Evolutionary conservation across 2,888 invertebrate species (phyloP).

Genomic region (Chaitophorus viminalis): DNA sequence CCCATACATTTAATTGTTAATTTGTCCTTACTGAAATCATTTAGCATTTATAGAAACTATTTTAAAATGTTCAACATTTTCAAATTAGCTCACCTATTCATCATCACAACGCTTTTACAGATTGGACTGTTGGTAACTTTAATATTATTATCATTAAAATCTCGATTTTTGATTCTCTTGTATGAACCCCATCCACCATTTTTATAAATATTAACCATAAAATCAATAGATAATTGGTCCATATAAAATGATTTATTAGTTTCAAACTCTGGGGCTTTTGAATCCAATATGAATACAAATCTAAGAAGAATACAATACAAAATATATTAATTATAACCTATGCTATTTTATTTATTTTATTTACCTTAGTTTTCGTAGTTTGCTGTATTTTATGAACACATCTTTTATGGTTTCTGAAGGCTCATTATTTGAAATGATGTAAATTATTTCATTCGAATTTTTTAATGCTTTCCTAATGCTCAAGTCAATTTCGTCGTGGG

Average conservation of each 20-base stretch:
- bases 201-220: conserved; percentile 51
- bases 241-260: conserved; percentile 7
- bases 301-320: neutral
- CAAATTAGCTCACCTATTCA: neutral
- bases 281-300: conserved; percentile 45
- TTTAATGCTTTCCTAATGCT: conserved; percentile 1
- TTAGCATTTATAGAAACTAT: neutral
- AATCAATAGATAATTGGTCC: conserved; percentile 12
- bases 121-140: neutral
- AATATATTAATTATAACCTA: no score
- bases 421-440: neutral
- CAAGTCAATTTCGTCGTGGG: neutral
- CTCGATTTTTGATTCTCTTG: neutral
- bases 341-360: neutral
- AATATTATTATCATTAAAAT: neutral
- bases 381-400: neutral
- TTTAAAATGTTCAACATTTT: neutral
- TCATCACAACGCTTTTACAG: neutral
- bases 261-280: conserved; percentile 9
- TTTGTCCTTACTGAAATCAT: neutral
- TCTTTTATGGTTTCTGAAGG: conserved; percentile 7
- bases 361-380: conserved; percentile 9
- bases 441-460: neutral
- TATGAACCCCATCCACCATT: conserved; percentile 36
- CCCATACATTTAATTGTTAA: neutral